Evolutionary conservation across 2,113 vertebrate genomes (phyloP), one percentile per base, ranked within the genome.

Genomic region (Sinosuthora webbiana): DNA sequence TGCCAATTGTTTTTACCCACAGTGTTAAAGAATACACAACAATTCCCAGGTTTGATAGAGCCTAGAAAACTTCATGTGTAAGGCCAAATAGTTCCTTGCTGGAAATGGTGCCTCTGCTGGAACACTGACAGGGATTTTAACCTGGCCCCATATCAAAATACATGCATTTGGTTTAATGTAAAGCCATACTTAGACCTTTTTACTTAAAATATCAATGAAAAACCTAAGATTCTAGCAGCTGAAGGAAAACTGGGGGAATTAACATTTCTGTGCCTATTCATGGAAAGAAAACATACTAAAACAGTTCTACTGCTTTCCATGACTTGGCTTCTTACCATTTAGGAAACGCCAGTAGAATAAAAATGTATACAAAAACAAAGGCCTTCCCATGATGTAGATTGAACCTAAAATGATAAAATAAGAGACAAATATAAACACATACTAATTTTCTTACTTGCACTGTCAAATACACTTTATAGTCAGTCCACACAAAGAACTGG

Each of bases 281-380:
- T 10, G 8, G 19, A 82, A 95, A 88, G 5, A 55, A 85, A 95
- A 75, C 27, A 49, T 57, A 92, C 47, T 79, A 30, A 74, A 81
- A 91, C 15, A 64, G 25, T 94, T 68, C 20, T 79, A 39, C 25
- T 45, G 16, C 39, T 83, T 85, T 45, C 82, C 63, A 79, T 0
- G 0, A 50, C 8, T 91, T 69, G 28, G 21, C 42, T 42, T 90
- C 98, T 98, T 98, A 98, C 98, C 98, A 33, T 94, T 92, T 63
- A 97, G 45, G 57, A 97, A 95, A 84, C 89, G 64, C 94, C 87
- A 96, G 90, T 64, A 91, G 94, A 80, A 69, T 60, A 74, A 70
- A 73, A 98, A 90, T 41, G 56, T 9, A 78, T 82, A 90, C 19
- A 97, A n/a, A 90, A 85, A 17, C 57, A 95, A 96, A 87, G 73